Evolutionary conservation across 2,113 vertebrate species (phyloP), one percentile per base, ranked within the genome.

Genomic region (Theristicus caerulescens): DNA sequence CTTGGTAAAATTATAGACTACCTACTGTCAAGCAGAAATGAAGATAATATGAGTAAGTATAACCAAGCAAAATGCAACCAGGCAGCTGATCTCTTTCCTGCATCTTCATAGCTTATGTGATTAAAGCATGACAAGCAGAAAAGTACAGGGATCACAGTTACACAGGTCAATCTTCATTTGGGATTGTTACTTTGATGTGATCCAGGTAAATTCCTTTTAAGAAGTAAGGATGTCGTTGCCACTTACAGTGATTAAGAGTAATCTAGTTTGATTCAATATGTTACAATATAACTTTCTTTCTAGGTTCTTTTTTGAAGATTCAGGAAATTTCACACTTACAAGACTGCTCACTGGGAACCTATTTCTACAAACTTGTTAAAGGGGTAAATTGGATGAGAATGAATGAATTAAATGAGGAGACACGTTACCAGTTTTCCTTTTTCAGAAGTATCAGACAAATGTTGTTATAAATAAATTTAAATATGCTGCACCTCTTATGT

Each of bases 101-200:
- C 58, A 90, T 91, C 76, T 79, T 92, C 36, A 57, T 72, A 82
- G 61, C 2, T 95, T 96, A 86, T n/a, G 71, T 77, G 76, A 96
- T 92, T 94, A 88, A 84, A 92, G 16, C 32, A 82, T 80, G 91
- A 77, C 76, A 97, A 82, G 82, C 20, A 93, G 70, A 73, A 89
- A 96, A 66, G 61, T 71, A 57, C 24, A 67, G 34, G 69, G 52
- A 89, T 90, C 51, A 88, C 25, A 79, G 51, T 86, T 52, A 65
- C 17, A 93, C 55, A 84, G 74, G 94, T 95, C 82, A 97, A 24
- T 94, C 90, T 93, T 96, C 88, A 97, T 96, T 96, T 95, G 61
- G 64, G 64, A 90, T 95, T 82, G 77, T 86, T 94, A 81, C 47
- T 87, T 96, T 93, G 70, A 51, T 93, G 73, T 93, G 70, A 97